Base-by-base conservation (phyloP, 2,888 invertebrate genomes). In the Acrobasis suavella region DNA sequence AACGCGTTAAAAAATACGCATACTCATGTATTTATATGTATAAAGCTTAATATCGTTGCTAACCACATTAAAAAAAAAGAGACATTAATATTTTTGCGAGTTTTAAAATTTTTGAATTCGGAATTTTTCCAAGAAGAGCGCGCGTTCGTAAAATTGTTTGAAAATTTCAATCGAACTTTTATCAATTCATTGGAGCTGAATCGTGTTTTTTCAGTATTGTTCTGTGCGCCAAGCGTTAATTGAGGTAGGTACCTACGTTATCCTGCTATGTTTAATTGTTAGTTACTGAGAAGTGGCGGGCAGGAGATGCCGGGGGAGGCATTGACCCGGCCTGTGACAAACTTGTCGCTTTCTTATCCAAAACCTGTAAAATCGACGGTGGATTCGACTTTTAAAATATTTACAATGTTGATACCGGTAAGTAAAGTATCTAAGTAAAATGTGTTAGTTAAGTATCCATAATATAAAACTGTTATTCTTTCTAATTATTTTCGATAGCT, bases 291-390 rank as follows among this genome's bases (percentile, higher is more conserved):
- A 76, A 76, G 71, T 72, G 69, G 80, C 72, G 63, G 75, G 77
- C 81, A 64, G 69, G 72, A 67, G 64, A 67, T 66, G 61, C 67
- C 54, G 59, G 58, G 60, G 64, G 65, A 82, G 81, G 78, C 83
- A 78, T 82, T 83, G 83, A 83, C 83, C 83, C 67, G 68, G 68
- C 68, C 73, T 72, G 62, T 63, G 42, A 8, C 55, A 42, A 32
- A 32, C 32, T 32, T 32, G 32, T 7, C 32, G 56, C 56, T 56
- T 22, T 56, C 56, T 56, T 56, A 42, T 17, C 22, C 42, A 42
- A 56, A 56, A 56, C 42, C 56, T 39, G 56, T 59, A 59, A 49
- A 58, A 15, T 38, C 32, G 15, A 50, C 16, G 38, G 39, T 42
- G 39, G 15, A 38, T 15, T 56, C n/a, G 15, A 56, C 14, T 42